phyloP scores from a whole-genome alignment of 2,888 invertebrate genomes.

The Anodontia alba region DNA sequence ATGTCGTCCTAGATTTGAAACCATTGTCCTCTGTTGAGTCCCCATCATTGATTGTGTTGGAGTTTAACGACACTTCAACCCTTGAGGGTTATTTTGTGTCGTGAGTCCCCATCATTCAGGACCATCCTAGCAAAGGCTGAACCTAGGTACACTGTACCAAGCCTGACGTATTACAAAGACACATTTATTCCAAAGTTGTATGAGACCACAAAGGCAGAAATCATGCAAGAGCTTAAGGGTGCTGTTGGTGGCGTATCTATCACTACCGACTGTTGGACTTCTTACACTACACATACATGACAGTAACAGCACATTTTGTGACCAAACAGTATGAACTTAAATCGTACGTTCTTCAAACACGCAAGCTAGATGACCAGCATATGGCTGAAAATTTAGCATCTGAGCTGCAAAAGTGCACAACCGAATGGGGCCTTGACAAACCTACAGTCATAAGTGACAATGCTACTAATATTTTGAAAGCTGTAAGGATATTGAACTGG shows the following conservation, averaged over 20 bases:
- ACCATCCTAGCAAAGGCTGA: background rate
- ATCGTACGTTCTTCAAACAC: background rate
- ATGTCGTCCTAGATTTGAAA: background rate
- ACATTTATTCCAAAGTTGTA: background rate
- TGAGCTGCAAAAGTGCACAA: background rate
- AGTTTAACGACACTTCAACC: no score
- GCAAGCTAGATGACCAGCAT: background rate
- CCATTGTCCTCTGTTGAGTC: background rate
- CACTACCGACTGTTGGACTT: background rate
- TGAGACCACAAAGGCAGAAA: background rate
- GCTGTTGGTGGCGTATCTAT: background rate
- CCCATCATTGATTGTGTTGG: no score
- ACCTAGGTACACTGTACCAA: background rate
- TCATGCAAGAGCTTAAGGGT: background rate
- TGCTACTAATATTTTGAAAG: background rate
- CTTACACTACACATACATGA: background rate
- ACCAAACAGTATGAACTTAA: background rate
- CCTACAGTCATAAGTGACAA: background rate
- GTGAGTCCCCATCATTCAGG: background rate
- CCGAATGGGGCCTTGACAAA: background rate
- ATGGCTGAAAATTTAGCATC: background rate
- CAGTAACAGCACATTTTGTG: conserved; percentile 2
- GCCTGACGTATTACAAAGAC: background rate
- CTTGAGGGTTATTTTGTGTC: no score
- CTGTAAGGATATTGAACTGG: background rate